phyloP scores from a whole-genome alignment of 2,888 invertebrate species.

The Leptogaster cylindrica region DNA sequence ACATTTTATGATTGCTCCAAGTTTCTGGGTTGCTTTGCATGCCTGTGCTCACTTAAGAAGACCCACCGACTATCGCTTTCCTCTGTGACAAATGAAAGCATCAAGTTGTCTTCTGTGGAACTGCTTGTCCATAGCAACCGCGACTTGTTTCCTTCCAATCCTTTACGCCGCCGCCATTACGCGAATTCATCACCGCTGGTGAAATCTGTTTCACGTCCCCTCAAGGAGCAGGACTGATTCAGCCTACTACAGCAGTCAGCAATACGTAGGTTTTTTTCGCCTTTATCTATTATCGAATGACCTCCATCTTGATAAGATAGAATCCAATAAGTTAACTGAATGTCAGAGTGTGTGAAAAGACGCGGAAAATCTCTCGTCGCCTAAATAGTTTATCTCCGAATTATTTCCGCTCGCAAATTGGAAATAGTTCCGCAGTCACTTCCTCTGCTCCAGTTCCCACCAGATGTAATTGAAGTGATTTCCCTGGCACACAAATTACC shows the following conservation, averaged over 20 bases:
- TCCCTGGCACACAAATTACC: slow-evolving; percentile 29
- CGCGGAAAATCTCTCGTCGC: not conserved
- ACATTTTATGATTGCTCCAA: slow-evolving; percentile 28
- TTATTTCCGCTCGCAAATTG: slow-evolving; percentile 33
- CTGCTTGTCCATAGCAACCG: not conserved
- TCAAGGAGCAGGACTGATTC: not conserved
- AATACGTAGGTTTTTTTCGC: too few species aligned
- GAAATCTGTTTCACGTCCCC: not conserved
- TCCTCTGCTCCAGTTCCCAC: slow-evolving; percentile 14
- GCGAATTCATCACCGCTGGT: not conserved
- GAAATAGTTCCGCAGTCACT: slow-evolving; percentile 25
- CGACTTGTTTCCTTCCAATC: slow-evolving; percentile 17
- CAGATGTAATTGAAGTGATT: slow-evolving; percentile 34
- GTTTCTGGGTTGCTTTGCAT: slow-evolving; percentile 9
- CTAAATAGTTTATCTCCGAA: slow-evolving; percentile 24
- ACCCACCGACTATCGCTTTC: not conserved
- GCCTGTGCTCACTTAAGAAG: not conserved
- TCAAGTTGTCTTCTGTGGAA: slow-evolving; percentile 22
- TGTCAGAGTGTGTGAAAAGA: not conserved
- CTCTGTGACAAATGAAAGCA: slow-evolving; percentile 13
- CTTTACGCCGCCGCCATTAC: slow-evolving; percentile 16
- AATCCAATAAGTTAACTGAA: slow-evolving; percentile 15
- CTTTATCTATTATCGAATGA: slow-evolving; percentile 20
- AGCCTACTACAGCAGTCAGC: not conserved
- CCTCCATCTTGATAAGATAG: slow-evolving; percentile 16